Evolutionary conservation across 2,113 vertebrate species (phyloP).

Genomic region (Acanthisitta chloris): DNA sequence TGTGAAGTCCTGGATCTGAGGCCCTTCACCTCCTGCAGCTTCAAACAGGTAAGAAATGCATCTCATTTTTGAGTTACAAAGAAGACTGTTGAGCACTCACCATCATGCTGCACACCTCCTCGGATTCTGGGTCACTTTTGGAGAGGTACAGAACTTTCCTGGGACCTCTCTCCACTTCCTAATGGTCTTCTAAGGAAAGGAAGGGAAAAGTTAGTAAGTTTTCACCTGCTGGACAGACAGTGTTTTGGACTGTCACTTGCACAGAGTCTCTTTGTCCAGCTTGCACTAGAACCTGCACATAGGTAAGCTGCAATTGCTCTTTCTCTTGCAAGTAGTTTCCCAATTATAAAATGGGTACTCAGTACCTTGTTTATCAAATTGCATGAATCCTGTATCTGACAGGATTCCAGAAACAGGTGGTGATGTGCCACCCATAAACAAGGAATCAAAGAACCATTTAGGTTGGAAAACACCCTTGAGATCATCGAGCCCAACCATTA

Average conservation of each 20-base stretch:
- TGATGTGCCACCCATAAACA: not conserved
- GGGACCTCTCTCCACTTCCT: not conserved
- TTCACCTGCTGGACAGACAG: not conserved
- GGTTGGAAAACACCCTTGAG: not conserved
- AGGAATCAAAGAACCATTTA: not conserved
- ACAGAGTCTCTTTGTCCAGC: not conserved
- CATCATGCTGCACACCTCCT: not conserved
- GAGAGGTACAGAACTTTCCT: not conserved
- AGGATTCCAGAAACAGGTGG: not conserved
- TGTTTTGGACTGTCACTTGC: not conserved
- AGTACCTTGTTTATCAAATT: not conserved
- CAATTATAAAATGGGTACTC: not conserved
- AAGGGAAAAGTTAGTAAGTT: not conserved
- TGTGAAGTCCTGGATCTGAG: not conserved
- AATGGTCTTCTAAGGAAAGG: not conserved
- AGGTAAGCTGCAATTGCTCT: not conserved
- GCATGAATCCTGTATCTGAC: not conserved
- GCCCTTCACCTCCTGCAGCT: not conserved
- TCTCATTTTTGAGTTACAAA: not conserved
- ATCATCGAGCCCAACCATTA: rapidly evolving
- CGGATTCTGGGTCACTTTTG: not conserved
- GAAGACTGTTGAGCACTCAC: not conserved
- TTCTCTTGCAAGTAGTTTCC: not conserved
- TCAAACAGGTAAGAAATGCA: not conserved
- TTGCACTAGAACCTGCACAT: rapidly evolving